Conservation (phyloP, 2,888 invertebrate genomes). For the Linnaemya tessellans region DNA sequence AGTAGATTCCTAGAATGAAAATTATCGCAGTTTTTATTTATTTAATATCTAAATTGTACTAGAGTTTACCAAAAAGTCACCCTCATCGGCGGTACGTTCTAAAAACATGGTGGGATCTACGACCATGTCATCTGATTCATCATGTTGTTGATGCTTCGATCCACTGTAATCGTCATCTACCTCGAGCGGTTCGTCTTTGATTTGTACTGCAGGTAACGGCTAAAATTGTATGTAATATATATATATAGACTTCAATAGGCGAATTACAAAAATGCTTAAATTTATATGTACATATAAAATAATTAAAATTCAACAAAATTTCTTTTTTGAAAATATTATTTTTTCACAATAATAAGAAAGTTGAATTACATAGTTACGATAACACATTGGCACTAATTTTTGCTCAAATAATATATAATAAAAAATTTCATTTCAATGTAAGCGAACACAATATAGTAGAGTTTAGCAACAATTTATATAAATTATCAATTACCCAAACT, state of each 20-base stretch:
- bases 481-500: no score
- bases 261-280: conserved; percentile 19
- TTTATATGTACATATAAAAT: neutral
- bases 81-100: conserved; percentile 81
- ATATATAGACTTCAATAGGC: conserved; percentile 46
- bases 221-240: conserved; percentile 69
- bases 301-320: neutral
- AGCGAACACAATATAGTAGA: no score
- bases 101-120: conserved; percentile 83
- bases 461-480: no score
- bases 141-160: conserved; percentile 76
- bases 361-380: no score
- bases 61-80: conserved; percentile 78
- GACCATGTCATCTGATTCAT: conserved; percentile 82
- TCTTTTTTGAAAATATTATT: no score
- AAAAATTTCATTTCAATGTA: no score
- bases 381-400: no score
- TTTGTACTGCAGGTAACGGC: conserved; percentile 81
- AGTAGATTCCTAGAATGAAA: conserved; percentile 62
- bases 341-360: no score
- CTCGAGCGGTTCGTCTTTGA: conserved; percentile 82
- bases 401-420: no score
- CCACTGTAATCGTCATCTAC: conserved; percentile 80
- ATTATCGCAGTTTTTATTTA: conserved; percentile 1
- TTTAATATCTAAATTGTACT: neutral